Base-by-base conservation (phyloP, 2,888 invertebrate species). In the Phaonia tiefii region DNA sequence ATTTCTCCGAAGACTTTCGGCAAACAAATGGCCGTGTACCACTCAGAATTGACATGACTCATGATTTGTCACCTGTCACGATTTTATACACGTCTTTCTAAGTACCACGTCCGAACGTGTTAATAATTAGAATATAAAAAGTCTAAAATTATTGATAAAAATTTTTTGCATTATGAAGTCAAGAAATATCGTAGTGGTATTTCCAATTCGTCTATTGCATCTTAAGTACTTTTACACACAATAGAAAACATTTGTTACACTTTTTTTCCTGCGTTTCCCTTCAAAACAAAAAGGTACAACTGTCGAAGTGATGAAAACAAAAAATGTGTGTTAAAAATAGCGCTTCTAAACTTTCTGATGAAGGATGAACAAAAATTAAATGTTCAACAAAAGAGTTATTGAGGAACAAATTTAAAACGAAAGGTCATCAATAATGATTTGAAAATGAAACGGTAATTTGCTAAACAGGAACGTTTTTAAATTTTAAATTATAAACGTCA, bases 371-470 rank as follows among this genome's bases (percentile, higher is more conserved):
- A 56, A 49, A 20, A 49, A 46, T 46, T n/a, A n/a, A 31, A 25
- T 65, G 51, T 51, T 10, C 15, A n/a, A 56, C 39, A 17, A 11
- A 67, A 39, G 60, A 20, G 75, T 79, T 72, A 37, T n/a, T 1
- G 22, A 13, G 44, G 25, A 25, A 13, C 13, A 42, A 66, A 17
- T 17, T 7, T 15, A 25, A 17, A 46, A 63, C 17, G 54, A 54
- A 54, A 54, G 80, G 70, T 80, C 80, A 80, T 80, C 80, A 80
- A 80, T 80, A 80, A 80, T 71, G 73, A 54, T 77, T 75, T 77
- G 44, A 60, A 79, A 79, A 42, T 70, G 58, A 70, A 80, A 77
- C 80, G 76, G 70, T 80, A 77, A 74, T 77, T 80, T 74, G 17
- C 70, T 72, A 15, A 72, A 80, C 20, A n/a, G n/a, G n/a, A n/a